Evolutionary conservation across 1,140 invertebrate genomes (phyloP), one percentile per base, ranked within the genome.

Genomic region (Semibalanus balanoides): DNA sequence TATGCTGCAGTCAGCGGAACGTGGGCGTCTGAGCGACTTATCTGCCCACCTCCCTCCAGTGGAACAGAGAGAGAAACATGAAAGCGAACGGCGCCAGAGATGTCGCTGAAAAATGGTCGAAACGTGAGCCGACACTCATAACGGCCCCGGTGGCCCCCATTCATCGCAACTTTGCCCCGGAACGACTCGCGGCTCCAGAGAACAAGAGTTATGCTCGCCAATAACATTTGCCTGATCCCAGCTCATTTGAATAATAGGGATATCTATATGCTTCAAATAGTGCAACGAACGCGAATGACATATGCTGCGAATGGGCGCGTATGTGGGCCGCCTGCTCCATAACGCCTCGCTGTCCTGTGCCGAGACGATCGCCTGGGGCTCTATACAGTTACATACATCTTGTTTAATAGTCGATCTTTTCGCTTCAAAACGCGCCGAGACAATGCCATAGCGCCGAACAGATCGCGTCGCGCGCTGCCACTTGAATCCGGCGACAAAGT

Each of bases 181-280:
- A 64, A 64, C 51, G 51, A 25, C 51, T 22, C 51, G 51, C 7
- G 1, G 11, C 1, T 7, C 51, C 9, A 1, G 51, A 64, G 51
- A 64, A 25, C 51, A 64, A 64, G 51, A 64, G 51, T 64, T 64
- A 64, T 64, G 51, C 51, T 64, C 51, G 51, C 51, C 51, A 64
- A 64, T 64, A 64, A 64, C 51, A 64, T 64, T 64, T 64, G 14
- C 51, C 51, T 64, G 51, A 25, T 25, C 7, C 51, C 51, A 25
- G 22, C 51, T 64, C 51, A 64, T 64, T 64, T 64, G 51, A 64
- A 64, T 64, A 64, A 64, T 64, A 64, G 51, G 51, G 51, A 64
- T 64, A 64, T 64, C 51, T 64, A 64, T 64, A 64, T 64, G 51
- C 51, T 64, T 64, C 51, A 64, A 64, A 64, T 64, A 64, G 51